Evolutionary conservation across 2,113 vertebrate species (phyloP), one percentile per base, ranked within the genome.

Genomic region (Sclerurus mexicanus): DNA sequence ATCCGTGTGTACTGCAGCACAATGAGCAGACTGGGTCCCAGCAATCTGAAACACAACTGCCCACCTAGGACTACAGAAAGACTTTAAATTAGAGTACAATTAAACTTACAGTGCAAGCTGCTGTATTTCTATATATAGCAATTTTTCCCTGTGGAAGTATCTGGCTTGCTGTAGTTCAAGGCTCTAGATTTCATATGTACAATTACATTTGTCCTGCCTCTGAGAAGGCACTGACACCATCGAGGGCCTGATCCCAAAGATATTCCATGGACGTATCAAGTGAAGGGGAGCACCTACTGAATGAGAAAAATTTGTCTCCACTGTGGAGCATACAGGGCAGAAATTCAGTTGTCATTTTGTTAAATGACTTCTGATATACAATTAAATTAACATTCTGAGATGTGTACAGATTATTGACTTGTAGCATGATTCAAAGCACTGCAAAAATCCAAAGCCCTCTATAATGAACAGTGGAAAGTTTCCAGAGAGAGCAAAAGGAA

Each of bases 1-100:
- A 1, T 21, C n/a, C 12, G 12, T 4, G 9, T 17, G 27, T 14
- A 42, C 67, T 79, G 46, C 50, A 83, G 59, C 10, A 5, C 58
- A 42, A 31, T 0, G 0, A n/a, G 44, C 27, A 71, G 40, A 9
- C 19, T 23, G 49, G 6, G 30, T 22, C 49, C n/a, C n/a, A 52
- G 28, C 37, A 55, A 20, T 14, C 27, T 24, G 37, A 69, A 91
- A 58, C 9, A 49, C 37, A 12, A 31, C 25, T 74, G 50, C 22
- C 28, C 71, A 63, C 12, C n/a, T 22, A n/a, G 55, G 28, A 59
- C 14, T 56, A 31, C 63, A 93, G 44, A 55, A 30, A 87, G 30
- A 18, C 23, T 94, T 87, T 22, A 44, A 82, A 50, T 11, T 1
- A 3, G 37, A 80, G 16, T 22, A 42, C 49, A 66, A 19, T 47